Base-by-base conservation (phyloP, 2,888 invertebrate species). In the Zelleria hepariella region DNA sequence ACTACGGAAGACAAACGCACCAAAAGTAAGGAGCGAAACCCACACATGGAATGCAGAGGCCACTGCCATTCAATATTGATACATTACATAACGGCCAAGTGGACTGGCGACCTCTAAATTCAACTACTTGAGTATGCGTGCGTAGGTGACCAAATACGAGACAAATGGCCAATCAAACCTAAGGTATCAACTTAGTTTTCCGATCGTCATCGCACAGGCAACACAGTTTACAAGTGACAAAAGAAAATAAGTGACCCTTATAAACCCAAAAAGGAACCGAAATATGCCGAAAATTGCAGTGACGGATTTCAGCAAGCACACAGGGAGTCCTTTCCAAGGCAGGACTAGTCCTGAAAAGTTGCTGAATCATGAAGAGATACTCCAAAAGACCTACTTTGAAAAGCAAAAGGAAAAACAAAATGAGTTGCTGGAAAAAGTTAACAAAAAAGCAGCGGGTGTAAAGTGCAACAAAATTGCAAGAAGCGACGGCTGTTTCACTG, bases 11-110 rank as follows among this genome's bases (percentile, higher is more conserved):
- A 82, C 72, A 73, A 69, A 69, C 86, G 66, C 69, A 68, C 86
- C 82, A 83, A 82, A 87, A 84, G 66, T 86, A 86, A 77, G 87
- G 86, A 82, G 82, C 84, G 82, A 85, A 82, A 73, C 86, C 87
- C 84, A 86, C 85, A 82, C 83, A 76, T 73, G 80, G 81, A 66
- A 71, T 72, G 71, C 72, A 67, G 72, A 77, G 78, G 79, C 77
- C 74, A 64, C 62, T 69, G 64, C 71, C 71, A 72, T 75, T 74
- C 73, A 74, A 75, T 78, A 77, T 71, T 71, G 70, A 26, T 64
- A 74, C 72, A 75, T 73, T 67, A 74, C 69, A 63, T 71, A 69
- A 69, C 70, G 71, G 15, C 32, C 32, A 42, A n/a, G 32, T 42
- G 32, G 32, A 42, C 32, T 42, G 10, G 32, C 32, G 32, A 42